phyloP scores from a whole-genome alignment of 2,888 invertebrate species.

The Pseudococcus jackbeardsleyi region DNA sequence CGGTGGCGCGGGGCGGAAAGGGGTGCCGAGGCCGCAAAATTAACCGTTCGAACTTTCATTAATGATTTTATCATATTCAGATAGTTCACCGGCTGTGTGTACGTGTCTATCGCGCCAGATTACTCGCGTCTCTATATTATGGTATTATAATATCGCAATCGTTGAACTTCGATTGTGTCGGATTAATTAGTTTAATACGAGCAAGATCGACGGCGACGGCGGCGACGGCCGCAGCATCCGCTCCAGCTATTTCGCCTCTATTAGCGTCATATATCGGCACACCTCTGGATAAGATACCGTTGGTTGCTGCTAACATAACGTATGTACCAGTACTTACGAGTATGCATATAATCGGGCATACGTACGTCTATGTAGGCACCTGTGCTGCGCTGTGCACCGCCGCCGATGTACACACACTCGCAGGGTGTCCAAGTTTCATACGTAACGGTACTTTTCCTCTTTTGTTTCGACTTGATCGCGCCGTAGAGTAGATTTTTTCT shows the following conservation, averaged over 20 bases:
- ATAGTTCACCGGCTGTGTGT: conserved; percentile 56
- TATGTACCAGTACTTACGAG: too few relatives aligned
- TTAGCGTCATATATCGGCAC: conserved; percentile 43
- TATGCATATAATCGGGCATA: too few relatives aligned
- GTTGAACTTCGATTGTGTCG: conserved; percentile 61
- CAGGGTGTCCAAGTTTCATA: conserved; percentile 52
- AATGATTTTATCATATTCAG: conserved; percentile 53
- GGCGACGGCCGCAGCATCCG: neutral
- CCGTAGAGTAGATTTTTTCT: neutral
- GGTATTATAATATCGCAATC: conserved; percentile 51
- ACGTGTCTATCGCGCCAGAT: conserved; percentile 50
- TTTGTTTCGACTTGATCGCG: neutral
- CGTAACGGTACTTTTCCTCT: conserved; percentile 60
- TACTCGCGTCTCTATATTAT: neutral
- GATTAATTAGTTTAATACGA: conserved; percentile 64
- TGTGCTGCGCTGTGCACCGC: neutral
- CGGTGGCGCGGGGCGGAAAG: too few relatives aligned
- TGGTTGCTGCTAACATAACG: too few relatives aligned
- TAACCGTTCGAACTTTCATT: conserved; percentile 39
- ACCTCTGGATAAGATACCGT: neutral
- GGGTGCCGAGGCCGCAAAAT: conserved; percentile 15
- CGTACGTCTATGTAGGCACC: too few relatives aligned
- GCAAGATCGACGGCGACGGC: conserved; percentile 32
- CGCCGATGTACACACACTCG: neutral
- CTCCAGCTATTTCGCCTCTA: conserved; percentile 38